These are phyloP conservation scores for Temnothorax nylanderi DNA, from an alignment of 1,140 invertebrate species.

Conservation along the genomic window DNA sequence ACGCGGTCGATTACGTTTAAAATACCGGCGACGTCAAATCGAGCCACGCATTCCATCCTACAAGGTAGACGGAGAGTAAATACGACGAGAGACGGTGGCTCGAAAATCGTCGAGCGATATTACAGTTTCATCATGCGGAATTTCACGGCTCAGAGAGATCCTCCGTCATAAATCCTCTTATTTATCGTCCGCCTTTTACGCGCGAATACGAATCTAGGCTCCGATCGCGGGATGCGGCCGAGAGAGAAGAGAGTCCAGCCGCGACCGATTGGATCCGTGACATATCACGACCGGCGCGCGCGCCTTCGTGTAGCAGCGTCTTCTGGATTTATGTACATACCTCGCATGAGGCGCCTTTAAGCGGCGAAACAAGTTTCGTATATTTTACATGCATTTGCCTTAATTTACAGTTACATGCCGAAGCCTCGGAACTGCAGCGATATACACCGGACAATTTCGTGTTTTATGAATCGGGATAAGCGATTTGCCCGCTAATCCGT, in stretches of 20 bases:
- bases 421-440: neutral
- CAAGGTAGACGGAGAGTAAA: neutral
- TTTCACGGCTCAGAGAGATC: neutral
- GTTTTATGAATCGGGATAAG: neutral
- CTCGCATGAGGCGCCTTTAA: conserved; percentile 17
- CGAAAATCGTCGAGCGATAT: conserved; percentile 18
- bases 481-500: neutral
- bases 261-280: conserved; percentile 58
- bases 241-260: conserved; percentile 21
- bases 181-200: conserved; percentile 42
- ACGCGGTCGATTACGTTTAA: neutral
- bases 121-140: conserved; percentile 33
- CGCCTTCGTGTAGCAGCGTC: conserved; percentile 22
- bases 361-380: conserved; percentile 49
- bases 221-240: neutral
- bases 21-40: neutral
- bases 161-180: conserved; percentile 26
- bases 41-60: neutral
- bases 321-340: conserved; percentile 58
- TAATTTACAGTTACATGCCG: conserved; percentile 50
- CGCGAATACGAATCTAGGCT: neutral
- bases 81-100: neutral
- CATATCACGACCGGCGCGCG: conserved; percentile 64
- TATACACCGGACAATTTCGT: neutral
- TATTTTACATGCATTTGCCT: neutral